A percentile compares a stretch with the other conserved stretches of the same genome.
phyloP scores from a whole-genome alignment of 2,888 invertebrate species.

The Chrysina gloriosa region DNA sequence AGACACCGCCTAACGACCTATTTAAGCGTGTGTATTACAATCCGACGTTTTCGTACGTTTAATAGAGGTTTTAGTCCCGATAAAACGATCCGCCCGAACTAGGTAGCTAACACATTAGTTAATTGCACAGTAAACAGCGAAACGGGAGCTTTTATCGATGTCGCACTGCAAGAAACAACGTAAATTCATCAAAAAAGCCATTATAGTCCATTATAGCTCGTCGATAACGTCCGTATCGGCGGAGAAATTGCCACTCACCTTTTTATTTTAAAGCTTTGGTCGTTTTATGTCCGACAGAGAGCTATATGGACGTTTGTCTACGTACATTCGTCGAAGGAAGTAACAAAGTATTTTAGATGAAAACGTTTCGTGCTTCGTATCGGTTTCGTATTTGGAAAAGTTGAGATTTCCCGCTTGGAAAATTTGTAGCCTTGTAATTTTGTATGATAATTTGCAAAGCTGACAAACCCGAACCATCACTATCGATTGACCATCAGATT shows the following conservation, averaged over 20 bases:
- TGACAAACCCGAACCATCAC: no score
- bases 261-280: conserved; percentile 5
- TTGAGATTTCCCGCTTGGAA: no score
- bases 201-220: conserved; percentile 18
- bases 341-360: no score
- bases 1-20: neutral
- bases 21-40: neutral
- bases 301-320: neutral
- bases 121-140: conserved; percentile 25
- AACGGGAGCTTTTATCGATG: conserved; percentile 25
- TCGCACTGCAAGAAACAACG: conserved; percentile 24
- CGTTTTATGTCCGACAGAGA: neutral
- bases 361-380: neutral
- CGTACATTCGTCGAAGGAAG: neutral
- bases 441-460: no score
- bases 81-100: conserved; percentile 14
- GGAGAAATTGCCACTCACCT: conserved; percentile 23
- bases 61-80: conserved; percentile 23
- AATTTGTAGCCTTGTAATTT: no score
- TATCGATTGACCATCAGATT: no score
- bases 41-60: conserved; percentile 14
- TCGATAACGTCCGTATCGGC: conserved; percentile 20
- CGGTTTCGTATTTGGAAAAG: neutral
- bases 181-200: conserved; percentile 26
- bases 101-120: conserved; percentile 25